A percentile compares a stretch with the other conserved stretches of the same genome.
These are phyloP conservation scores for Agonopterix arenella DNA, from an alignment of 2,888 invertebrate species.

Conservation along the genomic window DNA sequence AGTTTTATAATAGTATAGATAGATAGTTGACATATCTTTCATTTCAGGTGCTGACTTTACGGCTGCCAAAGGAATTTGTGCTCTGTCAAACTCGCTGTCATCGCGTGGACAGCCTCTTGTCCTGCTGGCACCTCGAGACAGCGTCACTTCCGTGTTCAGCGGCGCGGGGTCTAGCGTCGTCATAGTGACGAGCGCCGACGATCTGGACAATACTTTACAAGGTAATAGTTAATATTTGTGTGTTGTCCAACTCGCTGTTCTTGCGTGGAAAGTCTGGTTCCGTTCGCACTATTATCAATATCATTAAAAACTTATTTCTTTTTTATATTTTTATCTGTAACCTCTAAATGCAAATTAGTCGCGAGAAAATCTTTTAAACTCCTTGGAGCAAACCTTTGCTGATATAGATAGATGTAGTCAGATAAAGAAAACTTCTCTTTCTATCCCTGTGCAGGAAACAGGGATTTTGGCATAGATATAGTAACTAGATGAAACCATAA, in stretches of 20 bases:
- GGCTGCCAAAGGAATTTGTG: slow-evolving; percentile 89
- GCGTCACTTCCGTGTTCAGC: slow-evolving; percentile 81
- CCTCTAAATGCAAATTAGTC: too few species aligned
- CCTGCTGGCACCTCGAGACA: slow-evolving; percentile 80
- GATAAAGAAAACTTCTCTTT: too few species aligned
- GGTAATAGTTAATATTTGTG: slow-evolving; percentile 75
- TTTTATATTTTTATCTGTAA: too few species aligned
- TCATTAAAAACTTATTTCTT: too few species aligned
- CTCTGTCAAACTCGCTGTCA: slow-evolving; percentile 83
- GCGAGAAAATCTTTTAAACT: too few species aligned
- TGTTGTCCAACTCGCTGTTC: slow-evolving; percentile 83
- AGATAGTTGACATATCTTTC: background rate
- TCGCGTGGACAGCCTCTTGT: slow-evolving; percentile 84
- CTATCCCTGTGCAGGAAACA: too few species aligned
- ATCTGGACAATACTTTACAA: slow-evolving; percentile 77
- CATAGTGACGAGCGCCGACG: slow-evolving; percentile 76
- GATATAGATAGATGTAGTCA: too few species aligned
- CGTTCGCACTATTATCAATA: slow-evolving; percentile 34
- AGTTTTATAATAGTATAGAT: too few species aligned
- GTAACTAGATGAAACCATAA: too few species aligned
- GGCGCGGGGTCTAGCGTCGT: slow-evolving; percentile 79
- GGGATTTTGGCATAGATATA: too few species aligned
- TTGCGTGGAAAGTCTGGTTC: slow-evolving; percentile 64
- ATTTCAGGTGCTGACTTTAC: slow-evolving; percentile 87
- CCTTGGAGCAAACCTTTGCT: too few species aligned